These are phyloP conservation scores for Tipula lateralis DNA, from an alignment of 2,888 invertebrate genomes.

Conservation along the genomic window DNA sequence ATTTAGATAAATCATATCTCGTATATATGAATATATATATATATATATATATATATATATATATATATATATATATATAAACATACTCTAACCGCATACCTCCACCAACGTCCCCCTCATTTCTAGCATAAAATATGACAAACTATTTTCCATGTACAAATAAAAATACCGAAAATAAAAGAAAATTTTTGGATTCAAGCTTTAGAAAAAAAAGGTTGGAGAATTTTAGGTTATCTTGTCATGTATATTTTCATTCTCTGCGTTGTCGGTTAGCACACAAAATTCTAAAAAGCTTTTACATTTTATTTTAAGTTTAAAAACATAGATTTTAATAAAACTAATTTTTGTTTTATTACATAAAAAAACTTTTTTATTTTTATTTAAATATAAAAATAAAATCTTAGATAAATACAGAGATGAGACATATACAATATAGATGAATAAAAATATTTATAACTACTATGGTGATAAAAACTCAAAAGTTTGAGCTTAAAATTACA, in stretches of 20 bases:
- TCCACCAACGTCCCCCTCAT: not conserved
- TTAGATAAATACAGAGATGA: conserved; percentile 1
- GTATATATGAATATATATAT: no score
- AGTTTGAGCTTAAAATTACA: not conserved
- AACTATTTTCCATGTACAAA: not conserved
- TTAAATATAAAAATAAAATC: not conserved
- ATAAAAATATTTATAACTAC: not conserved
- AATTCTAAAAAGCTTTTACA: not conserved
- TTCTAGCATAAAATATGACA: not conserved
- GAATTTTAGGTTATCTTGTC: not conserved
- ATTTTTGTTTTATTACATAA: not conserved
- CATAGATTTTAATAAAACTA: conserved; percentile 24
- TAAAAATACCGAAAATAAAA: not conserved
- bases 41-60: no score
- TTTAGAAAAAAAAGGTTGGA: not conserved
- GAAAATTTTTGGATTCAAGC: not conserved
- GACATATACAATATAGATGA: not conserved
- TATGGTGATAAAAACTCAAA: conserved; percentile 1
- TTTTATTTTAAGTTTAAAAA: not conserved
- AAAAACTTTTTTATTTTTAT: not conserved
- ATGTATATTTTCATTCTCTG: not conserved
- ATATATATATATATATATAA: no score
- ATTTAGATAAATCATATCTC: not conserved
- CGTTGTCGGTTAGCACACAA: not conserved
- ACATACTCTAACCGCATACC: not conserved